Evolutionary conservation across 2,113 vertebrate genomes (phyloP), one percentile per base, ranked within the genome.

Genomic region (Penelope pileata): DNA sequence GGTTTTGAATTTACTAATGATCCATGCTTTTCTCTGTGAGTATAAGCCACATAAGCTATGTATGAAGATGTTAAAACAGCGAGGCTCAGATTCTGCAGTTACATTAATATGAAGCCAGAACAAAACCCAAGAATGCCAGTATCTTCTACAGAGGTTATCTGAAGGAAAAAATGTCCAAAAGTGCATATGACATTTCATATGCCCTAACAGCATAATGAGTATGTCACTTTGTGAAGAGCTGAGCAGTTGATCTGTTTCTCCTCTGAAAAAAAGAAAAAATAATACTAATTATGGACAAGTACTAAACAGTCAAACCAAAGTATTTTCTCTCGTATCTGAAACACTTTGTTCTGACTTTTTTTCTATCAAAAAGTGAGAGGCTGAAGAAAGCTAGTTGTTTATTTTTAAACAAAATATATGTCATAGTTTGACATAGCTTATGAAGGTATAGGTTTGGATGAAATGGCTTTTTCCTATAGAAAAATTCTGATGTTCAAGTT

Each of bases 331-430:
- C 63, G 23, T 15, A 42, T 63, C 66, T 51, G 80, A 74, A 17
- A 0, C 1, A 16, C 48, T 79, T 85, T 63, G 7, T 69, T 38
- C 10, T 30, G 43, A 66, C 6, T 17, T 3, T 4, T 10, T 7
- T 23, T 21, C 16, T 47, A 7, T 1, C 4, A 21, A 4, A 83
- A 54, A 76, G 38, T 19, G 15, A 26, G 76, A 89, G 32, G 74
- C 27, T 75, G 40, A 24, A 38, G 38, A 81, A 66, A 93, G 38
- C 38, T 73, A 9, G 17, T 11, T 54, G 2, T 38, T 81, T 60
- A 10, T 16, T 64, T 79, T 64, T 79, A 14, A 23, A 15, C 1
- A 51, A 62, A 91, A 22, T 29, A 62, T 72, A 89, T 90, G 21
- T 58, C 48, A n/a, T 8, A 19, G 21, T 82, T 45, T 79, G 74